Evolutionary conservation across 2,113 vertebrate species (phyloP).

Genomic region (Marcusenius ussheri): DNA sequence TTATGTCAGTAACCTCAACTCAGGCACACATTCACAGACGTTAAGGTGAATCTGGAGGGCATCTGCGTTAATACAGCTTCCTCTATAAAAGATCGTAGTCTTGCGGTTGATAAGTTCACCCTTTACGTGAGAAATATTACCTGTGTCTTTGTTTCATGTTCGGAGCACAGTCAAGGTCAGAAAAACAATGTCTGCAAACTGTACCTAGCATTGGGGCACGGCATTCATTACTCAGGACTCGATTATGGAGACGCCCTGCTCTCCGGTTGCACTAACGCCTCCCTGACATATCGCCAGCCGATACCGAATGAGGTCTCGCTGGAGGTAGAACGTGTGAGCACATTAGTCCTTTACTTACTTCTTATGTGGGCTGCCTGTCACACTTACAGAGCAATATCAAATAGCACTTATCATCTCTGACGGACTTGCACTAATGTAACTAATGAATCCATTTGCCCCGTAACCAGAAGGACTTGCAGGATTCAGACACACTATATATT

Average conservation of each 20-base stretch:
- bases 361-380: neutral
- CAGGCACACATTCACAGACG: neutral
- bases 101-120: neutral
- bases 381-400: neutral
- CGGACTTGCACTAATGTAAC: neutral
- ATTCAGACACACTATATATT: neutral
- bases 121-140: neutral
- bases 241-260: neutral
- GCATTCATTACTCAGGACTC: neutral
- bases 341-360: neutral
- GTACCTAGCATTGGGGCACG: neutral
- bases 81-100: neutral
- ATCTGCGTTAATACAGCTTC: neutral
- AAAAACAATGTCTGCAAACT: neutral
- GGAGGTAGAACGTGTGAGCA: neutral
- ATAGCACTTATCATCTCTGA: neutral
- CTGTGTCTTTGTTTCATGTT: neutral
- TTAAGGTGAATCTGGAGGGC: neutral
- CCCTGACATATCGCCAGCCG: neutral
- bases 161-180: neutral
- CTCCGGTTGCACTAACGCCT: neutral
- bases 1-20: neutral
- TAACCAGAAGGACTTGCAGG: neutral
- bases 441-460: neutral
- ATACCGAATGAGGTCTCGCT: neutral